A percentile compares a stretch with the other conserved stretches of the same genome.
Conservation (phyloP, 2,113 vertebrate species). For the Gavialis gangeticus region DNA sequence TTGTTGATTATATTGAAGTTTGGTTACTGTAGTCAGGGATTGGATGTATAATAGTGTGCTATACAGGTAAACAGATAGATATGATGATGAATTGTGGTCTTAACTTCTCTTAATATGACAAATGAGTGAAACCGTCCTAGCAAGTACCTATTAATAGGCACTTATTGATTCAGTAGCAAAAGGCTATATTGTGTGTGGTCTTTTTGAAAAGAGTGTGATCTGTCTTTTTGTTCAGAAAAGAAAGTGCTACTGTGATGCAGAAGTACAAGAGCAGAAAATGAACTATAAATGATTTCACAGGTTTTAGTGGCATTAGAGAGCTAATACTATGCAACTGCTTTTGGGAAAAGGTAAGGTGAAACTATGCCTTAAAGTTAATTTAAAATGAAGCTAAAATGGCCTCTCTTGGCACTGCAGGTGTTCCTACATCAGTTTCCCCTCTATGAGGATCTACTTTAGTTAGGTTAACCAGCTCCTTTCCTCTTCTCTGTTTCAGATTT, state of each 20-base stretch:
- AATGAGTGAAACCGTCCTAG: constrained; percentile 42
- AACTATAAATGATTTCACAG: neutral
- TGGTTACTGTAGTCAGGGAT: constrained; percentile 13
- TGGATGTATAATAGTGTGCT: constrained; percentile 14
- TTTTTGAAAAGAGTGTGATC: neutral
- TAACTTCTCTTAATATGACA: constrained; percentile 47
- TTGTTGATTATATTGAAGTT: constrained; percentile 55
- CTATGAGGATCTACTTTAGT: accelerated
- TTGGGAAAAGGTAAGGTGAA: neutral
- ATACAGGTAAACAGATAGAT: constrained; percentile 23
- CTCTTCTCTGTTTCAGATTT: neutral
- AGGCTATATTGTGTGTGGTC: neutral
- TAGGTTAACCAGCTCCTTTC: neutral
- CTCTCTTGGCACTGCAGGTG: too few species aligned
- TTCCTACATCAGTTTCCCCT: too few species aligned
- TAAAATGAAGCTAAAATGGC: neutral
- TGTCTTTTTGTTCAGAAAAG: neutral
- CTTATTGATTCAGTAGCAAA: constrained; percentile 32
- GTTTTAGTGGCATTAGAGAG: neutral
- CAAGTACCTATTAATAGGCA: constrained; percentile 40
- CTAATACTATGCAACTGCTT: neutral
- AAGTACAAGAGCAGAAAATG: neutral
- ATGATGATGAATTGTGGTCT: constrained; percentile 47
- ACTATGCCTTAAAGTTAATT: neutral
- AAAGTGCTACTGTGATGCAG: neutral